These are phyloP conservation scores for Cylloceria caligata DNA, from an alignment of 2,888 invertebrate species.

Conservation along the genomic window DNA sequence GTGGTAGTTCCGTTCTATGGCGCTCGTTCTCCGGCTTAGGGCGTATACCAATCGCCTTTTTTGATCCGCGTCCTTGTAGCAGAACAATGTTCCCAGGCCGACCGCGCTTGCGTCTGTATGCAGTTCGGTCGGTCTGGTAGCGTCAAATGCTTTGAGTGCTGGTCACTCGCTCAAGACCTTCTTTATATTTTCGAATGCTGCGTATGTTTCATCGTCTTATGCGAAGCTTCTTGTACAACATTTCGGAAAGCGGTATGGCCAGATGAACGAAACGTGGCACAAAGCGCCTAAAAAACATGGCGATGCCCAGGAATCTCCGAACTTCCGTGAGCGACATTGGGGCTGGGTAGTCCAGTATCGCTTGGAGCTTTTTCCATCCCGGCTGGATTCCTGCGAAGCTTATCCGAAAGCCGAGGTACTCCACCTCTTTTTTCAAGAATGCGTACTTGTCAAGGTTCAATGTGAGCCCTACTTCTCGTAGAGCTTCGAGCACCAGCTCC, in stretches of 20 bases:
- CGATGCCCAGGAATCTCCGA: conserved; percentile 35
- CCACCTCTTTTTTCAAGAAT: conserved; percentile 70
- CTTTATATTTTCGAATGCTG: conserved; percentile 33
- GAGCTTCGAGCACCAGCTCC: not conserved
- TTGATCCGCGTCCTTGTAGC: conserved; percentile 65
- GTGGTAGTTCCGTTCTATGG: conserved; percentile 70
- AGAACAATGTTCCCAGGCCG: conserved; percentile 16
- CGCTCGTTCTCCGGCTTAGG: conserved; percentile 71
- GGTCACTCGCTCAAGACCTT: conserved; percentile 4
- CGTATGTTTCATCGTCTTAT: conserved; percentile 1
- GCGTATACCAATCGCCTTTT: conserved; percentile 67
- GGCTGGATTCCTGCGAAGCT: conserved; percentile 44
- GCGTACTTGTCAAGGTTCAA: conserved; percentile 74
- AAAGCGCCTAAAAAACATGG: conserved; percentile 46
- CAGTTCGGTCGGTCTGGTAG: conserved; percentile 29
- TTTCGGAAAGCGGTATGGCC: conserved; percentile 6
- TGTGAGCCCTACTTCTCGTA: conserved; percentile 72
- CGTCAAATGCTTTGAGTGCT: not conserved
- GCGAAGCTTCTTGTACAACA: conserved; percentile 14
- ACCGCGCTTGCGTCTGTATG: too few relatives aligned
- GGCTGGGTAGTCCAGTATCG: conserved; percentile 50
- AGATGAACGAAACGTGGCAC: conserved; percentile 24
- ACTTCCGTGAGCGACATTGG: conserved; percentile 37
- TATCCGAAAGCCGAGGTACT: conserved; percentile 74
- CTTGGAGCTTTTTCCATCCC: conserved; percentile 68